Percentiles rank a stretch among this genome's conserved stretches.
Evolutionary conservation across 2,113 vertebrate species (phyloP).

Genomic region (Lucifuga dentata): DNA sequence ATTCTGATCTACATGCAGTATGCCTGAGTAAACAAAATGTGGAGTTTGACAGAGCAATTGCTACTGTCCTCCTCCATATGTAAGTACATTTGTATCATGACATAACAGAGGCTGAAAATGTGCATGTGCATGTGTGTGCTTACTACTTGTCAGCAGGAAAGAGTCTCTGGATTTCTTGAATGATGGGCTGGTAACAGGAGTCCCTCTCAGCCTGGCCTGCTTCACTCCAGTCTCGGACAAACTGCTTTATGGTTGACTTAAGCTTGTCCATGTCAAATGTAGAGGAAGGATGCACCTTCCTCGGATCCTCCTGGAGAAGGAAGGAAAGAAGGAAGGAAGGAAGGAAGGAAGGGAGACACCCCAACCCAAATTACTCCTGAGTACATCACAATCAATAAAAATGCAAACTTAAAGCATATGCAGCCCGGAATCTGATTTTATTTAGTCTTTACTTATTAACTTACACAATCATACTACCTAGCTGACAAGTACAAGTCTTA

Average conservation of each 20-base stretch:
- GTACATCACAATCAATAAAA: background rate
- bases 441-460: too few relatives aligned
- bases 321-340: background rate
- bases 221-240: constrained; percentile 98
- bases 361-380: background rate
- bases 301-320: constrained; percentile 70
- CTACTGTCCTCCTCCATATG: constrained; percentile 19
- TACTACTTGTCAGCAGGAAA: constrained; percentile 95
- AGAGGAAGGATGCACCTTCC: constrained; percentile 89
- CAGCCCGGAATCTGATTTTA: too few relatives aligned
- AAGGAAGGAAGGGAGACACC: too few relatives aligned
- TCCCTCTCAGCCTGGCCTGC: constrained; percentile 92
- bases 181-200: constrained; percentile 94
- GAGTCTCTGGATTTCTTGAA: constrained; percentile 92
- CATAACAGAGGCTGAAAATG: too few relatives aligned
- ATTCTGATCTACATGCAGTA: background rate
- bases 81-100: background rate
- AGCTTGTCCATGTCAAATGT: constrained; percentile 99
- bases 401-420: too few relatives aligned
- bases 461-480: too few relatives aligned
- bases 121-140: constrained; percentile 39
- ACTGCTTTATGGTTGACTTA: constrained; percentile 98
- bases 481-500: too few relatives aligned
- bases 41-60: too few relatives aligned
- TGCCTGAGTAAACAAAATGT: background rate